These are phyloP conservation scores for Myiopsitta monachus DNA, from an alignment of 2,113 vertebrate species.

Conservation along the genomic window DNA sequence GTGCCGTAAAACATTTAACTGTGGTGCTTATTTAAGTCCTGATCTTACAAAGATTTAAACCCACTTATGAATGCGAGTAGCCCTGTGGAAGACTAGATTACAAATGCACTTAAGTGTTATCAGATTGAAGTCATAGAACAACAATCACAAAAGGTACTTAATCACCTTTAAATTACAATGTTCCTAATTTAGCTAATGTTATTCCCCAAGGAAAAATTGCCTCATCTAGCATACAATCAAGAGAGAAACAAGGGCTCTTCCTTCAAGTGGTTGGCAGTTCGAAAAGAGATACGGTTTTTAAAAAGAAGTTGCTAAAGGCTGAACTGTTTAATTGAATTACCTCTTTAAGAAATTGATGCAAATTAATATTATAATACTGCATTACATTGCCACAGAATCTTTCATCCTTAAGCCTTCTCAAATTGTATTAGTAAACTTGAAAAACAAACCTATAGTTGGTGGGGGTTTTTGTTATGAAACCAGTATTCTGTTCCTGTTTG, in stretches of 20 bases:
- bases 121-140: slow-evolving; percentile 57
- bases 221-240: slow-evolving; percentile 51
- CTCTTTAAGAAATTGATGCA: slow-evolving; percentile 44
- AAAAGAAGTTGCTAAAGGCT: slow-evolving; percentile 50
- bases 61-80: slow-evolving; percentile 25
- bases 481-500: neutral
- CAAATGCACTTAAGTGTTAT: slow-evolving; percentile 52
- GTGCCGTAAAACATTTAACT: neutral
- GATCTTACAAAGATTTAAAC: slow-evolving; percentile 15
- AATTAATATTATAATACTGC: slow-evolving; percentile 36
- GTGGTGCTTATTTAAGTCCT: neutral
- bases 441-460: neutral
- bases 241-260: slow-evolving; percentile 56
- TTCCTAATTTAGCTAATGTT: slow-evolving; percentile 63
- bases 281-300: slow-evolving; percentile 9
- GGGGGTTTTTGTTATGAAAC: neutral
- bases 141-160: slow-evolving; percentile 64
- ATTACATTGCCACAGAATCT: neutral
- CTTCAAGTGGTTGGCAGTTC: slow-evolving; percentile 56
- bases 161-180: slow-evolving; percentile 66
- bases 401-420: neutral
- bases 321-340: slow-evolving; percentile 51
- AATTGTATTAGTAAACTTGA: slow-evolving; percentile 1
- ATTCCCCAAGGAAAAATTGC: slow-evolving; percentile 65
- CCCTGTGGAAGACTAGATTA: slow-evolving; percentile 52